phyloP scores from a whole-genome alignment of 1,140 invertebrate genomes.

The Bombus pascuorum region DNA sequence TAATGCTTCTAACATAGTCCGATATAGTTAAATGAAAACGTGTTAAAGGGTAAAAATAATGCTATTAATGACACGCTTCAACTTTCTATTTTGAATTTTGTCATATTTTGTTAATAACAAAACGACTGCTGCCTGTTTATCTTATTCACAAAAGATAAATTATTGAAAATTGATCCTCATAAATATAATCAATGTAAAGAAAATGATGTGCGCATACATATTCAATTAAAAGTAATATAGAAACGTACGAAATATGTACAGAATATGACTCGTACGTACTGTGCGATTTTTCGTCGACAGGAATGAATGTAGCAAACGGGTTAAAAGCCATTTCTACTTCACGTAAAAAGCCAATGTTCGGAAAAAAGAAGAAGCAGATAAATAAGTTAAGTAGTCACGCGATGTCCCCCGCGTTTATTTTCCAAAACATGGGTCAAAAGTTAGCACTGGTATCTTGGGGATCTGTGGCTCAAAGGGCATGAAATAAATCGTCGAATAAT shows the following conservation, averaged over 20 bases:
- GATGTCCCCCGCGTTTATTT: conserved; percentile 18
- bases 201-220: no score
- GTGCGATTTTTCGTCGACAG: background rate
- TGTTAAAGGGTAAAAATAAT: no score
- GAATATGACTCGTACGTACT: background rate
- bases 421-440: conserved; percentile 35
- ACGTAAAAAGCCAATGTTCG: background rate
- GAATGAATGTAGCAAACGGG: background rate
- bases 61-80: no score
- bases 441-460: conserved; percentile 2
- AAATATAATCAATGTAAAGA: no score
- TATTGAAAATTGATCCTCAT: no score
- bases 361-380: background rate
- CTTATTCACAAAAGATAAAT: no score
- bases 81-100: no score
- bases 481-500: conserved; percentile 64
- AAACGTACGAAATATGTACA: background rate
- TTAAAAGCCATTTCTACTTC: background rate
- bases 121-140: no score
- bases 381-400: conserved; percentile 16
- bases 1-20: no score
- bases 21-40: no score
- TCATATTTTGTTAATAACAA: no score
- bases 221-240: no score
- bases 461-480: conserved; percentile 12